A percentile compares a stretch with the other conserved stretches of the same genome.
Evolutionary conservation across 1,140 invertebrate species (phyloP).

Genomic region (Teleopsis dalmanni): DNA sequence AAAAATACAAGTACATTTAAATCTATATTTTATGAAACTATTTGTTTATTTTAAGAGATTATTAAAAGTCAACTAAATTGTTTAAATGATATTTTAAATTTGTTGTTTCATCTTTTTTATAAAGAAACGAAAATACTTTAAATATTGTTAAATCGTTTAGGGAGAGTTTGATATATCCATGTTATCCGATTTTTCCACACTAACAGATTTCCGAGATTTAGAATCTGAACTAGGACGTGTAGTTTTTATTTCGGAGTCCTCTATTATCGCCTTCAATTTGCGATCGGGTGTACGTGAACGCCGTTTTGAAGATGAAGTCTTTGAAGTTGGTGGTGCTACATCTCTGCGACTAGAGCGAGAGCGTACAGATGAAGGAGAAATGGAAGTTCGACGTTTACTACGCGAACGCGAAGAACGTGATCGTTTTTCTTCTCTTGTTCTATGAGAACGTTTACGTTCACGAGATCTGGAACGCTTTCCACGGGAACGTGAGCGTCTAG

Average conservation of each 20-base stretch:
- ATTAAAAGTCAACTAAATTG: no score
- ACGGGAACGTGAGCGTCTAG: slow-evolving; percentile 52
- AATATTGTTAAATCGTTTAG: no score
- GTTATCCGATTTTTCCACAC: slow-evolving; percentile 50
- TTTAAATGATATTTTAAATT: no score
- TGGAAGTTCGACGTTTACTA: slow-evolving; percentile 38
- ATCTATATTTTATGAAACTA: no score
- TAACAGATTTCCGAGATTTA: slow-evolving; percentile 38
- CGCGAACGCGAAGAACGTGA: slow-evolving; percentile 29
- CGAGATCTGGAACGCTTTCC: slow-evolving; percentile 53
- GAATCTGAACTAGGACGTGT: slow-evolving; percentile 28
- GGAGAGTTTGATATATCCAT: slow-evolving; percentile 52
- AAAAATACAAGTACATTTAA: no score
- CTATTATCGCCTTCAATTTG: slow-evolving; percentile 34
- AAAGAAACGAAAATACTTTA: no score
- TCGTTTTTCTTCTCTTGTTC: slow-evolving; percentile 38
- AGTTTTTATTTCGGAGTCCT: slow-evolving; percentile 38
- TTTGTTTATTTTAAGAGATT: no score
- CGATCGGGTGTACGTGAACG: slow-evolving; percentile 36
- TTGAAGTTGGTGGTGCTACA: slow-evolving; percentile 8
- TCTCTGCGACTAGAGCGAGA: slow-evolving; percentile 37
- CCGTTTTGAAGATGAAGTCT: slow-evolving; percentile 27
- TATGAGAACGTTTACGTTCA: slow-evolving; percentile 40
- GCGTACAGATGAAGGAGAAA: slow-evolving; percentile 29
- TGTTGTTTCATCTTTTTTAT: no score